Evolutionary conservation across 2,113 vertebrate genomes (phyloP), one percentile per base, ranked within the genome.

Genomic region (Phylloscopus trochiloides): DNA sequence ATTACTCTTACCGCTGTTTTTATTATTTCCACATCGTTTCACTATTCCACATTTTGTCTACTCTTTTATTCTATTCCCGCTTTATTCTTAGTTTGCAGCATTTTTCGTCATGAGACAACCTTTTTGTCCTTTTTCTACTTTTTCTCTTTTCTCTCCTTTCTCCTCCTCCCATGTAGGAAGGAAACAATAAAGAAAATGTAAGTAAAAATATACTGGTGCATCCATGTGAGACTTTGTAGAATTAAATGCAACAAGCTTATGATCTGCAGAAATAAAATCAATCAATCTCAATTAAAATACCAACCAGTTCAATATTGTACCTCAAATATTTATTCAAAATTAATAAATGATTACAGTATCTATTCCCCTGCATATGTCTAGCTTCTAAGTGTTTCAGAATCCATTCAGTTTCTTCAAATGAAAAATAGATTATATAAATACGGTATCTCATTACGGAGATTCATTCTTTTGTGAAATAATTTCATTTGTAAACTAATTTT

Each of bases 271-370:
- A 84, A 63, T 40, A 72, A 89, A 91, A 86, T 55, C 29, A 83
- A 86, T 62, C 28, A 84, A 55, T 42, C 54, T 10, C 24, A 94
- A 89, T 91, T 79, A 87, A 87, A 95, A 92, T 78, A 51, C 40
- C 16, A 76, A 43, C 14, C n/a, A 89, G 61, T 92, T 91, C 58
- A 89, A 73, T 91, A 91, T 47, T 63, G 10, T 34, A 92, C 57
- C 11, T 72, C 55, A 72, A 82, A 87, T 90, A 71, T 63, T 86
- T 95, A 88, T 81, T 85, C 47, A 89, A 82, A 95, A 78, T 68
- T 36, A 81, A 75, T 48, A 40, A 89, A 12, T 74, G 48, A 78
- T 91, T 84, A 66, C 52, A 52, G 14, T 75, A 63, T 50, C 31
- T 65, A 32, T 85, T 96, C 32, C 62, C 28, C 29, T 79, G n/a